Evolutionary conservation across 2,888 invertebrate species (phyloP).

Genomic region (Notodonta dromedarius): DNA sequence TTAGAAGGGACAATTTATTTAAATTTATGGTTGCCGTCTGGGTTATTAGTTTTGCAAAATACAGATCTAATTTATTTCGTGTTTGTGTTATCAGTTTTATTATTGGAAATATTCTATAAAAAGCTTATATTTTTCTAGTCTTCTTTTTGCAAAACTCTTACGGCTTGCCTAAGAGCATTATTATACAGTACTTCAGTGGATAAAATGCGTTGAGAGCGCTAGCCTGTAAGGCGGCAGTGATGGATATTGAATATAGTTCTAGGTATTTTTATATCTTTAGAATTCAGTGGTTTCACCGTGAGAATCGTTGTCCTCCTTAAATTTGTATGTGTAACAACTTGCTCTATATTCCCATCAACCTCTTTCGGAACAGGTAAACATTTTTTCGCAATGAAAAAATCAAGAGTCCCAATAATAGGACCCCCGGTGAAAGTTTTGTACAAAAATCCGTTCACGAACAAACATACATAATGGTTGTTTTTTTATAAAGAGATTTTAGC

Average conservation of each 20-base stretch:
- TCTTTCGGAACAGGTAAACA: constrained; percentile 56
- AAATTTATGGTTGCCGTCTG: neutral
- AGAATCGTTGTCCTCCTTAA: constrained; percentile 12
- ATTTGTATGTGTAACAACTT: constrained; percentile 20
- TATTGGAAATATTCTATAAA: too few relatives aligned
- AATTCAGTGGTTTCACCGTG: constrained; percentile 16
- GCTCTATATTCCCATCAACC: constrained; percentile 59
- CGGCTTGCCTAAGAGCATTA: too few relatives aligned
- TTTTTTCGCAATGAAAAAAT: constrained; percentile 43
- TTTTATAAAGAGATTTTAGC: constrained; percentile 54
- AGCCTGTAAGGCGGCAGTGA: too few relatives aligned
- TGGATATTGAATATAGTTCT: too few relatives aligned
- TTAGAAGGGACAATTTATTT: neutral
- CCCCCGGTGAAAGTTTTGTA: constrained; percentile 73
- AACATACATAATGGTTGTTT: constrained; percentile 62
- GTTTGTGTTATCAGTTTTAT: too few relatives aligned
- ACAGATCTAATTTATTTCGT: too few relatives aligned
- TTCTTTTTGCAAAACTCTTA: too few relatives aligned
- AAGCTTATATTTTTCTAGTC: neutral
- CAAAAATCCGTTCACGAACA: constrained; percentile 59
- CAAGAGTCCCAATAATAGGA: constrained; percentile 46
- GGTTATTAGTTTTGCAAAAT: neutral
- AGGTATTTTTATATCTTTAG: neutral
- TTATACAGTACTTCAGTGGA: too few relatives aligned
- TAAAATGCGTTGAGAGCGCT: too few relatives aligned